Percentiles rank a stretch among this genome's conserved stretches.
Conservation (phyloP, 2,113 vertebrate species). For the Tiliqua scincoides region DNA sequence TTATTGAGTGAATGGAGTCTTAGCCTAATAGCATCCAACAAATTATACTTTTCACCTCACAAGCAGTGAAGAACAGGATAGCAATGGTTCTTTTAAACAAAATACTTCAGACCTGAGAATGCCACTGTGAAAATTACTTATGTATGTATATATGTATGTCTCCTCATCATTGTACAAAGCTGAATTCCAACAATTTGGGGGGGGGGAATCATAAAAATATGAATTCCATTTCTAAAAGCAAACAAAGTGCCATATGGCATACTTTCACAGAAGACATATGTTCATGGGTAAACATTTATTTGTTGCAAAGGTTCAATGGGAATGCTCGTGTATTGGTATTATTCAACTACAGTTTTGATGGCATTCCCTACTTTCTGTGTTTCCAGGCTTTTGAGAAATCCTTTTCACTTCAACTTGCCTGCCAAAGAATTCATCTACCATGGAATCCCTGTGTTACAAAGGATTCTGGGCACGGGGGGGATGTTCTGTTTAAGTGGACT, state of each 20-base stretch:
- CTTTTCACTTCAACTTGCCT: background rate
- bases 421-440: background rate
- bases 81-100: background rate
- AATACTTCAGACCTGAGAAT: constrained; percentile 7
- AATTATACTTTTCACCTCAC: constrained; percentile 45
- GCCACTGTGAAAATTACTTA: constrained; percentile 32
- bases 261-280: constrained; percentile 11
- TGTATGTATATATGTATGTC: background rate
- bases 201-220: constrained; percentile 44
- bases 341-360: constrained; percentile 1
- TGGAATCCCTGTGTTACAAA: background rate
- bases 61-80: constrained; percentile 31
- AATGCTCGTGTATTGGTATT: constrained; percentile 39
- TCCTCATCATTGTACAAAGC: background rate
- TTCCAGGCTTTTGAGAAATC: background rate
- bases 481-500: background rate
- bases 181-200: background rate
- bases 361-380: background rate
- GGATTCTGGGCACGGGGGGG: background rate
- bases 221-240: constrained; percentile 34
- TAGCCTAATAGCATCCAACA: constrained; percentile 45
- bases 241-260: constrained; percentile 20
- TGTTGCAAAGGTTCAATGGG: background rate
- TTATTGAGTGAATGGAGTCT: constrained; percentile 1
- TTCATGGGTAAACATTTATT: constrained; percentile 1